Evolutionary conservation across 2,113 vertebrate species (phyloP), one percentile per base, ranked within the genome.

Genomic region (Mastomys coucha): DNA sequence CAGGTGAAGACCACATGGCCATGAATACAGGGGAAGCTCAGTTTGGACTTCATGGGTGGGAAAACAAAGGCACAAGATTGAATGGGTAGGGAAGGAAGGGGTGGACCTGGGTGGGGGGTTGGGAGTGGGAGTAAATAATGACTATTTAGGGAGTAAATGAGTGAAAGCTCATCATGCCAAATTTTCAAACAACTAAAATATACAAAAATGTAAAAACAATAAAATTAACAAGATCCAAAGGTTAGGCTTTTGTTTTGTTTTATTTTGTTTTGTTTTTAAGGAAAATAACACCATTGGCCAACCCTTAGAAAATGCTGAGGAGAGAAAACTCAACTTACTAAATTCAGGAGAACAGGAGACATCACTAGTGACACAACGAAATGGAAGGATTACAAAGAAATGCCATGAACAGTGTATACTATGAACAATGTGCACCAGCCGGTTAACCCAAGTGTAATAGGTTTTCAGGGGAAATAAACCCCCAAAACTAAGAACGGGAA

Each of bases 171-270:
- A 60, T 14, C 26, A 39, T 0, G 26, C 20, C 51, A 28, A 69
- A 72, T 16, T 51, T n/a, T 72, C 86, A 36, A n/a, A 72, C 33
- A 53, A 53, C 65, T 72, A 73, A 58, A 89, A 58, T 72, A 14
- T 67, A 36, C 9, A 51, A 69, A 49, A 76, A 7, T 0, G 28
- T n/a, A 70, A 63, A 36, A 4, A 90, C 7, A 65, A 58, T 92
- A 93, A 78, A 92, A 90, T 73, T 28, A 56, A 60, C 5, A 49
- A 96, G 92, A 56, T 39, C 33, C 67, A 90, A 92, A 93, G 39
- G 56, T 84, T 42, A 63, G n/a, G 33, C 5, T 1, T 28, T 20
- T 53, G 19, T 19, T 14, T 20, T 53, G 19, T 19, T 81, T 20
- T 53, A 9, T 19, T 81, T 65, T 49, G 0, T 13, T 88, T 89